Evolutionary conservation across 2,888 invertebrate species (phyloP), one percentile per base, ranked within the genome.

Genomic region (Cephus pygmeus): DNA sequence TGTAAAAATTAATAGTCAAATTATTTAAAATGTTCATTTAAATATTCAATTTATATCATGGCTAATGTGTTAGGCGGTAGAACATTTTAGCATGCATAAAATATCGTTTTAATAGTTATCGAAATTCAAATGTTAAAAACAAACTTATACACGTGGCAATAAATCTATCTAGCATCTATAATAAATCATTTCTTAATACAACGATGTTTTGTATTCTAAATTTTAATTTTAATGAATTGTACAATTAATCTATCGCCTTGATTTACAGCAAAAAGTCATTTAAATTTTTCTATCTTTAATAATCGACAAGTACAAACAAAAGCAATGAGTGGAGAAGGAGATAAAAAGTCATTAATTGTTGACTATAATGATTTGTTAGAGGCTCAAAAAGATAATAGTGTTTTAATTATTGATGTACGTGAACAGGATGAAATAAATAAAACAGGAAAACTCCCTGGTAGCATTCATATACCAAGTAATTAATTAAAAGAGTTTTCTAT

Each of bases 391-490:
- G 91, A 93, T 77, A 88, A 92, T 23, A 90, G 91, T 75, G 93
- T 94, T 78, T 86, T 95, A 30, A 93, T 96, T 35, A 93, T 97
- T 80, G 96, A 97, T 92, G 96, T 97, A 0, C 94, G 96, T 82
- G 96, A 96, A 88, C 95, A 95, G 40, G 91, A 93, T 15, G 96
- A 96, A 91, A 90, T 96, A 12, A 90, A 93, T 81, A 94, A 95
- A 87, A 94, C 94, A 83, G 96, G 96, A 4, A 92, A 93, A 86
- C 94, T 96, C 80, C 96, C 96, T 69, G 94, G 94, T 77, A 95
- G 95, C 87, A 93, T 96, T 76, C 96, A 96, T 87, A 96, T 96
- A 89, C 96, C 96, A 84, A 92, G 96, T 95, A 93, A 93, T 93
- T 92, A 56, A 73, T 75, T 69, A 75, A 76, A 75, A 15, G 9